Evolutionary conservation across 1,140 invertebrate species (phyloP).

Genomic region (Euglossa dilemma): DNA sequence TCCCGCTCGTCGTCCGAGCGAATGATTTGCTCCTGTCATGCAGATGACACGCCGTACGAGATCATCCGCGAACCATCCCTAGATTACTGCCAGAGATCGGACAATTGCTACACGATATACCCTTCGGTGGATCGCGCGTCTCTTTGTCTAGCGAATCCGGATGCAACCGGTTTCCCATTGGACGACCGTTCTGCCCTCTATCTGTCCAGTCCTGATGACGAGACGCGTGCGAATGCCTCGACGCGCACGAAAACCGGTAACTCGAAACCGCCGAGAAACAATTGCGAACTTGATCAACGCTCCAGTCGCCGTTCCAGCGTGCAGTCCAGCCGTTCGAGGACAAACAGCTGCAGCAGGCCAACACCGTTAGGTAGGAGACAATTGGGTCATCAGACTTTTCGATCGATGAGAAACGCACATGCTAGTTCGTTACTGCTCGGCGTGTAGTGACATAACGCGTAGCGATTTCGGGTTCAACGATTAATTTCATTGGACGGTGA

Average conservation of each 20-base stretch:
- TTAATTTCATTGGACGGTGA: background rate
- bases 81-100: conserved; percentile 23
- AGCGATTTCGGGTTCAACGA: conserved; percentile 13
- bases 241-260: conserved; percentile 66
- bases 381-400: conserved; percentile 45
- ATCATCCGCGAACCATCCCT: conserved; percentile 35
- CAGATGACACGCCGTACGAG: conserved; percentile 67
- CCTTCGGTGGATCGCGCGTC: conserved; percentile 26
- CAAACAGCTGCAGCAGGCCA: conserved; percentile 73
- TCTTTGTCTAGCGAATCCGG: conserved; percentile 17
- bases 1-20: conserved; percentile 67
- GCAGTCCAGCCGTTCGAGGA: conserved; percentile 70
- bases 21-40: conserved; percentile 69
- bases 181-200: conserved; percentile 46
- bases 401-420: conserved; percentile 40
- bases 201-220: conserved; percentile 42
- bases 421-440: conserved; percentile 2
- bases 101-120: conserved; percentile 9
- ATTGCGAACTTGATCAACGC: conserved; percentile 65
- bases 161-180: conserved; percentile 16
- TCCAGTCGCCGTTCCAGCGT: conserved; percentile 71
- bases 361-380: conserved; percentile 77
- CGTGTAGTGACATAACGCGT: background rate
- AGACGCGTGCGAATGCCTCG: conserved; percentile 60
- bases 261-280: conserved; percentile 63